Base-by-base conservation (phyloP, 2,113 vertebrate species). In the Ochotona princeps region DNA sequence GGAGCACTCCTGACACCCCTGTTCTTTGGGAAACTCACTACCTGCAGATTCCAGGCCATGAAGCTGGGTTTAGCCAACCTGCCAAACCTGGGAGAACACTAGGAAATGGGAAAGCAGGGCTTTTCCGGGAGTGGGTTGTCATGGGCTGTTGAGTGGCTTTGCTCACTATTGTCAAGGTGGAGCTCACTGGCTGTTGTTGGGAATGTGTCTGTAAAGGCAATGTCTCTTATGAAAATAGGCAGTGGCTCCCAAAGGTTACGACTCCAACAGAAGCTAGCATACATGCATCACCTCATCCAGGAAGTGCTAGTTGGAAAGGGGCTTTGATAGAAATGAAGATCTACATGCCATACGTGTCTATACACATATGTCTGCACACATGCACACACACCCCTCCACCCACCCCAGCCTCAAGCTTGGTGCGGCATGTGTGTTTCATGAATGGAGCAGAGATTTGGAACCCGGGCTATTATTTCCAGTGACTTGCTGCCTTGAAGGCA, bases 381-480 rank as follows among this genome's bases (percentile, higher is more conserved):
- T 8, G 1, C 25, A 61, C 54, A 14, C 35, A 25, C 21, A 21
- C 54, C 14, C 54, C 54, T 57, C 54, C 18, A 18, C 54, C 67
- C 84, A 94, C 95, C 97, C 87, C 95, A 93, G 97, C 98, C 99
- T 99, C 98, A 99, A 98, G 97, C 97, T 98, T 95, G 97, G 97
- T 98, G 98, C 98, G 98, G 98, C 92, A 94, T 96, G 96, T 73
- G 97, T 92, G 97, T 97, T 98, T 97, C 98, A 98, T 98, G 98
- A 99, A 98, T 98, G 97, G 98, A 98, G 98, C 98, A 94, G 98
- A 97, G 98, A 98, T 98, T 98, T 98, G 98, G 98, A 98, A 95
- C 97, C 97, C 93, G 97, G 98, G 98, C 98, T 98, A 98, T 99
- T 99, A 99, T 99, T 99, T 98, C 98, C 98, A 98, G 98, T 98